phyloP scores from a whole-genome alignment of 2,113 vertebrate genomes.

The Pavo muticus region DNA sequence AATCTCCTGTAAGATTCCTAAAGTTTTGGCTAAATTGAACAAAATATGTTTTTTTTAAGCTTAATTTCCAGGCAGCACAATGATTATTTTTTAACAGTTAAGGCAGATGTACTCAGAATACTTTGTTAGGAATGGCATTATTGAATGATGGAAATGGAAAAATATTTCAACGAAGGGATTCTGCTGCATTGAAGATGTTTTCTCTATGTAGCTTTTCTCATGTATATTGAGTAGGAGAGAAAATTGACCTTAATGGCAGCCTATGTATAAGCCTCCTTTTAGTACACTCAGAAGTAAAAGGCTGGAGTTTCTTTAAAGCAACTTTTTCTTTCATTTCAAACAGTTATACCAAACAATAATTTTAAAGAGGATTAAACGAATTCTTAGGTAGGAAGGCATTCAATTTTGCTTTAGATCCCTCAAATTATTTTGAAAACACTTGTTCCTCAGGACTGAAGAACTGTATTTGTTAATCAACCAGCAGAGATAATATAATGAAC shows the following conservation, averaged over 20 bases:
- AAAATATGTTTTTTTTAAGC: background rate
- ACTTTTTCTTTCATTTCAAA: background rate
- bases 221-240: background rate
- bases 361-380: background rate
- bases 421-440: background rate
- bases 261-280: background rate
- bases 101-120: fast-evolving
- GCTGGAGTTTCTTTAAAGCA: background rate
- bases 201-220: fast-evolving
- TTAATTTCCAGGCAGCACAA: background rate
- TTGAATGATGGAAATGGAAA: background rate
- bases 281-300: background rate
- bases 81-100: background rate
- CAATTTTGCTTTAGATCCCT: background rate
- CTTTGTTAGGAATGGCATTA: background rate
- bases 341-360: background rate
- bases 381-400: background rate
- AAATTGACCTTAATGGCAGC: background rate
- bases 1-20: background rate
- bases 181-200: fast-evolving
- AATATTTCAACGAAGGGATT: background rate
- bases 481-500: background rate
- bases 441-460: background rate
- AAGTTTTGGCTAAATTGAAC: background rate
- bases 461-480: background rate